A percentile compares a stretch with the other conserved stretches of the same genome.
Evolutionary conservation across 1,140 invertebrate genomes (phyloP).

Genomic region (Apis cerana): DNA sequence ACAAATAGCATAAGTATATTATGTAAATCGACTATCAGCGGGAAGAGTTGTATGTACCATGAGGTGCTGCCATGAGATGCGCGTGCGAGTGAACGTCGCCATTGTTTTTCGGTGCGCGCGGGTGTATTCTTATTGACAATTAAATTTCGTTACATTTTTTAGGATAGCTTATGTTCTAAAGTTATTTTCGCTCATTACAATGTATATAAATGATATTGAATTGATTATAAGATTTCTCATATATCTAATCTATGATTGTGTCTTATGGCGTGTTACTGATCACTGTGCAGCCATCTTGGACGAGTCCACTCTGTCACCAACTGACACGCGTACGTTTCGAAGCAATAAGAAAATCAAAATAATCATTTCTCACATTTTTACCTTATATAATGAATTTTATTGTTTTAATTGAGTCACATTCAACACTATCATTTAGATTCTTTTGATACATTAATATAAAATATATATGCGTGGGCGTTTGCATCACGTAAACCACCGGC

Average conservation of each 20-base stretch:
- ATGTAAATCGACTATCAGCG: slow-evolving; percentile 68
- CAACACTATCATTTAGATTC: background rate
- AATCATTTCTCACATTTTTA: slow-evolving; percentile 3
- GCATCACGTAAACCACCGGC: slow-evolving; percentile 42
- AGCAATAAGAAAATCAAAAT: slow-evolving; percentile 12
- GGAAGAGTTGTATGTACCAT: slow-evolving; percentile 48
- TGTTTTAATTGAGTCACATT: slow-evolving; percentile 1
- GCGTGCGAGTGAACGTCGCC: slow-evolving; percentile 74
- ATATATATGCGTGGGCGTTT: slow-evolving; percentile 52
- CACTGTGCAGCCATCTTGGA: slow-evolving; percentile 76
- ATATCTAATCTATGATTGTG: slow-evolving; percentile 18
- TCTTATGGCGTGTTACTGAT: slow-evolving; percentile 52
- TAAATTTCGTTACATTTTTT: background rate
- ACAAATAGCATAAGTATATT: slow-evolving; percentile 43
- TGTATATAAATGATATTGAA: background rate
- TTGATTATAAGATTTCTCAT: background rate
- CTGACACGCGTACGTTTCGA: slow-evolving; percentile 40
- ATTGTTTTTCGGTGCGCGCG: slow-evolving; percentile 67
- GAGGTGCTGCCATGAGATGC: slow-evolving; percentile 63
- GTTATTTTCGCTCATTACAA: background rate
- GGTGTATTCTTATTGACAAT: slow-evolving; percentile 21
- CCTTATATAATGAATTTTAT: slow-evolving; percentile 41
- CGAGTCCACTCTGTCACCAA: slow-evolving; percentile 76
- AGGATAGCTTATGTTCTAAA: background rate
- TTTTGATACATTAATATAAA: background rate